Conservation (phyloP, 2,888 invertebrate genomes). For the Drosophila rubida region DNA sequence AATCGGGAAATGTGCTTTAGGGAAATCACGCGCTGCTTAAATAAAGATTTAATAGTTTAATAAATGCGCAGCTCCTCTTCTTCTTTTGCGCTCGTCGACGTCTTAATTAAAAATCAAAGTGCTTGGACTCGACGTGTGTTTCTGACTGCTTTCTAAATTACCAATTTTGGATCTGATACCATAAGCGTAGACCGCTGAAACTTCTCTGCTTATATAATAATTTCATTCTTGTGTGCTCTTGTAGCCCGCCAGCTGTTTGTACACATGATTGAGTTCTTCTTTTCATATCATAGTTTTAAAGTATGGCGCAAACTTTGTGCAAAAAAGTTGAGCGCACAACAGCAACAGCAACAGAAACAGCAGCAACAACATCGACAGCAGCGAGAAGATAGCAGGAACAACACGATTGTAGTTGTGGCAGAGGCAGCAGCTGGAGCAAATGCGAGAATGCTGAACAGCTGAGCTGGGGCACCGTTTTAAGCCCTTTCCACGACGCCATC, state of each 20-base stretch:
- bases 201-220: conserved; percentile 26
- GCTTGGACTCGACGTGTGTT: neutral
- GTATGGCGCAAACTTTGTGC: conserved; percentile 25
- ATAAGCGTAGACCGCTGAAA: conserved; percentile 2
- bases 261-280: conserved; percentile 45
- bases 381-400: neutral
- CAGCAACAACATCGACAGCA: neutral
- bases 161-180: neutral
- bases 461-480: neutral
- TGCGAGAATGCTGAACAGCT: neutral
- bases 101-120: neutral
- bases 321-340: conserved; percentile 8
- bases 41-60: conserved; percentile 1
- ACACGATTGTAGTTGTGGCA: conserved; percentile 1
- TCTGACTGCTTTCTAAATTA: neutral
- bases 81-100: neutral
- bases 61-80: neutral
- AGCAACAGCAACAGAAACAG: neutral
- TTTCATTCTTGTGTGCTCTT: conserved; percentile 18
- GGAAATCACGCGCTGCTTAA: neutral
- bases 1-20: conserved; percentile 12
- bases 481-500: too few relatives aligned
- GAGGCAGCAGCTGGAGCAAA: conserved; percentile 9
- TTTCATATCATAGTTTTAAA: conserved; percentile 40
- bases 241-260: conserved; percentile 36